Evolutionary conservation across 2,113 vertebrate species (phyloP), one percentile per base, ranked within the genome.

Genomic region (Muntiacus muntjak): DNA sequence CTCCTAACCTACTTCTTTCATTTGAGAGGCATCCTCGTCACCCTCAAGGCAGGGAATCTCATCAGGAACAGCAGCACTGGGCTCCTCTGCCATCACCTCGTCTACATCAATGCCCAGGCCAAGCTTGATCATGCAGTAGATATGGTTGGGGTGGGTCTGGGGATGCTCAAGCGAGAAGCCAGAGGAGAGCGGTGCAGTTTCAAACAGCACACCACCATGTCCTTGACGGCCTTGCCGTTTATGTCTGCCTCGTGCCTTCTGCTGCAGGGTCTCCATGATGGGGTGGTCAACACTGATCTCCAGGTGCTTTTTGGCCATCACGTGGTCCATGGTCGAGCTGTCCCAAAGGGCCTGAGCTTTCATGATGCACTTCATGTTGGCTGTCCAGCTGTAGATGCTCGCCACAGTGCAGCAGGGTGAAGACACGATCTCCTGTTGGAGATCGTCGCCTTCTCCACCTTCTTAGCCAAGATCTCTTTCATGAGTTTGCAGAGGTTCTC

Each of bases 41-140:
- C n/a, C 5, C 67, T 71, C n/a, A 36, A 40, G 19, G 4, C 0
- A 2, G 19, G n/a, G n/a, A 21, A 36, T 40, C n/a, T 71, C 67
- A 40, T 6, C 67, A 71, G 67, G 10, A 12, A 71, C 19, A 71
- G 19, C 19, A 71, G 19, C n/a, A 40, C n/a, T 71, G 67, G 67
- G 67, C 67, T 71, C 19, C 67, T 40, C 67, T 40, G n/a, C 64
- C n/a, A 2, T 71, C 17, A 36, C 17, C 4, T 5, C 10, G n/a
- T 71, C 67, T 40, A 40, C 67, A 71, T 71, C 67, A 12, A 1
- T 0, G n/a, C n/a, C 67, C n/a, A 71, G 67, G 67, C n/a, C 19
- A 71, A 36, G n/a, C 10, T 71, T 71, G 36, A 36, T 40, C 10
- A 23, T 71, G n/a, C 0, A 2, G n/a, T 21, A 71, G n/a, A 23